Evolutionary conservation across 2,797 vertebrate genomes (phyloP), one percentile per base, ranked within the genome.

Genomic region (Bucorvus abyssinicus): DNA sequence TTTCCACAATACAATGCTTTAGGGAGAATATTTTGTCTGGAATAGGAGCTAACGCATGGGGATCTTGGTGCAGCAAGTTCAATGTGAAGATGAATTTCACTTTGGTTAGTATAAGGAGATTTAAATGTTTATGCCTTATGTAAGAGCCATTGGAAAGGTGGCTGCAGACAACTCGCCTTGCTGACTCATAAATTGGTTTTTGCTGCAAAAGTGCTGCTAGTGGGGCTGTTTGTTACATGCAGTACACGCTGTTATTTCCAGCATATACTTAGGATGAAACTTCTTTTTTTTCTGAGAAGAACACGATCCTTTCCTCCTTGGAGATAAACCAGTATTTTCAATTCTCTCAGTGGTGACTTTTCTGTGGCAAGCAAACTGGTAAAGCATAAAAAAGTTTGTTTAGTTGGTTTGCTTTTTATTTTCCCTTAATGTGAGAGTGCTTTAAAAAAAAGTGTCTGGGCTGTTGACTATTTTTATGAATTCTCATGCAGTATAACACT

Each of bases 401-500:
- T 59, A 81, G 22, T 27, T 59, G 27, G 34, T 69, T 89, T 84
- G 12, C 2, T 8, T 57, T 88, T 75, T 69, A 30, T 79, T 81
- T 86, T 52, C 40, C 12, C 24, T 79, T 81, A 40, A 32, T 14
- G 27, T 17, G 38, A 67, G 40, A 88, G 16, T 38, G 44, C 24
- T 67, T 89, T 14, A 11, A 55, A 78, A 86, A 18, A 78, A 86
- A 18, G 9, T 26, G 9, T 40, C 26, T 36, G 22, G 16, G 30
- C 29, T 61, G 34, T 18, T 69, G 42, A 16, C 57, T 93, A 7
- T 38, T 70, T 67, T 40, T 7, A 75, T 36, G 42, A 47, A 49
- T 56, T 80, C 53, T 85, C 44, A 30, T 0, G 1, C 59, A 32
- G 18, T 12, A 0, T 32, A 59, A 59, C 0, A 0, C 20, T 80